phyloP scores from a whole-genome alignment of 2,888 invertebrate genomes.

The Cremastinae sp. region DNA sequence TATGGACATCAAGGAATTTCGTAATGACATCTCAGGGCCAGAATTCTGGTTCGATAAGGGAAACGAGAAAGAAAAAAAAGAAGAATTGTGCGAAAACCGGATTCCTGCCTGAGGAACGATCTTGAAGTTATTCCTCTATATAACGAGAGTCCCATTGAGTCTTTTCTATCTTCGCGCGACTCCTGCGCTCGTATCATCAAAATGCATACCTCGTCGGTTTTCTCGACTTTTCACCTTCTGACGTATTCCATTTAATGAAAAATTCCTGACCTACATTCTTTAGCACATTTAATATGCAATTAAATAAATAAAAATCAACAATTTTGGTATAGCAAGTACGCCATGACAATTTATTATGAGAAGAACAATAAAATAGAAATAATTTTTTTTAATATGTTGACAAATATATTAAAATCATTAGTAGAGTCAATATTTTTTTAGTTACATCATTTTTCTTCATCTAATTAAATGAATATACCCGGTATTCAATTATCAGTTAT shows the following conservation, averaged over 20 bases:
- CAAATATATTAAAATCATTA: too few species aligned
- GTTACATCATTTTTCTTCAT: too few species aligned
- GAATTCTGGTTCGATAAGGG: constrained; percentile 24
- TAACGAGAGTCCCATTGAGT: constrained; percentile 23
- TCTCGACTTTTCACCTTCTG: constrained; percentile 8
- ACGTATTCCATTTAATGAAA: constrained; percentile 53
- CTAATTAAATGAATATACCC: too few species aligned
- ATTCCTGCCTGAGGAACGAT: constrained; percentile 23
- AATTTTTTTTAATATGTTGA: too few species aligned
- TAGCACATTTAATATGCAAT: too few species aligned
- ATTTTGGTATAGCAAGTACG: too few species aligned
- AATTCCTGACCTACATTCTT: constrained; percentile 68
- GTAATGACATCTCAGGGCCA: constrained; percentile 8
- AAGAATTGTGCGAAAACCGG: constrained; percentile 16
- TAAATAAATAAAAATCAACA: too few species aligned
- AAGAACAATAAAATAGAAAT: too few species aligned
- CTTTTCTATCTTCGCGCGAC: constrained; percentile 8
- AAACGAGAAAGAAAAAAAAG: not conserved
- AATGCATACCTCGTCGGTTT: constrained; percentile 32
- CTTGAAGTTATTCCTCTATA: constrained; percentile 22
- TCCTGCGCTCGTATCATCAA: constrained; percentile 27
- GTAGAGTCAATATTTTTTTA: too few species aligned
- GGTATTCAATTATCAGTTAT: too few species aligned
- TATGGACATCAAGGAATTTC: constrained; percentile 11
- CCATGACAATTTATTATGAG: too few species aligned